Evolutionary conservation across 1,140 invertebrate genomes (phyloP), one percentile per base, ranked within the genome.

Genomic region (Hyphantria cunea): DNA sequence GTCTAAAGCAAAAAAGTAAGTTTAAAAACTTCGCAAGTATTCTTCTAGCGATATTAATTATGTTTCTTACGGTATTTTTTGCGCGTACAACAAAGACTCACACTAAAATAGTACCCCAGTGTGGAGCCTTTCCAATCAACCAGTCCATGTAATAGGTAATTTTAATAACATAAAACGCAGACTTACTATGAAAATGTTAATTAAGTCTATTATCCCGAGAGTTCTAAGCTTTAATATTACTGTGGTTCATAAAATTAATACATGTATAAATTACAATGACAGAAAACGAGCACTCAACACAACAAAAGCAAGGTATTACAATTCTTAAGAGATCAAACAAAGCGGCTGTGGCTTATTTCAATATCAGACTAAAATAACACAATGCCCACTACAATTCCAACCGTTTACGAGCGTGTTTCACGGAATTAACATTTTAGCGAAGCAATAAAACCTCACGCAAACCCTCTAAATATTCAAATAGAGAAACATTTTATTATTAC

Each of bases 381-480:
- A 72, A 75, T 69, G 55, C 64, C 64, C 64, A 64, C 68, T 72
- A 74, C 71, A 71, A 72, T 65, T 59, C 59, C 65, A 61, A 64
- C 59, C 72, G 55, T 82, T 82, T 79, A 78, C 71, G 74, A 79
- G 66, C 76, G 58, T 79, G 74, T 79, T 79, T 72, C 76, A 75
- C 69, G 74, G 76, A 72, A 79, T 81, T 79, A 77, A 79, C 79
- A 81, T 78, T 81, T 81, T 81, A 78, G 72, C 76, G 55, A 61
- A 68, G 72, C 72, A 75, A 77, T 79, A 81, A 81, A 81, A 67
- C 71, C 74, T 80, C 76, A 78, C 78, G 78, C 78, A 69, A 80
- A 67, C 71, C 64, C 68, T 63, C 64, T 76, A 70, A 74, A 75
- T 64, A 64, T 72, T 74, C 64, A 68, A 68, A 66, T 61, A 60